Conservation (phyloP, 2,113 vertebrate genomes). For the Synchiropus splendidus region DNA sequence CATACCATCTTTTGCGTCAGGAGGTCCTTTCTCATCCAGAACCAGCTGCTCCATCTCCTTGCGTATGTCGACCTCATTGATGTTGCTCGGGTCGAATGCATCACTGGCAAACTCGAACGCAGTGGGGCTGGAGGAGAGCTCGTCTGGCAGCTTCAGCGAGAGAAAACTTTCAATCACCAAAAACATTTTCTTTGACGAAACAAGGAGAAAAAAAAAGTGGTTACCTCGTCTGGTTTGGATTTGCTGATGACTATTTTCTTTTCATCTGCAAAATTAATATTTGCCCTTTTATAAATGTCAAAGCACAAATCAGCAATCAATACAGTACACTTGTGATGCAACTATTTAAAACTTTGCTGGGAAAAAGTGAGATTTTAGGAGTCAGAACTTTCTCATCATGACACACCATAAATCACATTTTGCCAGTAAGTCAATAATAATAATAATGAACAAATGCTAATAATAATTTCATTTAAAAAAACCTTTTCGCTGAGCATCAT, state of each 20-base stretch:
- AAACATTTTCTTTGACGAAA: slow-evolving; percentile 17
- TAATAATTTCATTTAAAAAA: no score
- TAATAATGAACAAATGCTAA: neutral
- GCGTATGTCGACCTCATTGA: slow-evolving; percentile 35
- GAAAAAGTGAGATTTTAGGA: no score
- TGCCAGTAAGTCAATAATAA: no score
- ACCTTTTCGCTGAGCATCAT: slow-evolving; percentile 21
- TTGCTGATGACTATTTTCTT: neutral
- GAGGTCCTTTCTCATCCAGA: slow-evolving; percentile 19
- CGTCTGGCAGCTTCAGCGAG: neutral
- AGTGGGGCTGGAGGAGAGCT: slow-evolving; percentile 23
- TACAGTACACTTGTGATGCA: no score
- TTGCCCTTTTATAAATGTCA: no score
- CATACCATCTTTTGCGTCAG: slow-evolving; percentile 2
- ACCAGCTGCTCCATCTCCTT: slow-evolving; percentile 41
- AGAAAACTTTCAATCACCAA: slow-evolving; percentile 4
- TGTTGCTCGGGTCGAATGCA: slow-evolving; percentile 27
- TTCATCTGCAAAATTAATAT: neutral
- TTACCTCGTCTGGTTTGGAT: neutral
- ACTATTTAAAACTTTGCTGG: no score
- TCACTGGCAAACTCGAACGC: slow-evolving; percentile 34
- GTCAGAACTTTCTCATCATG: no score
- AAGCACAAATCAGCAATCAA: no score
- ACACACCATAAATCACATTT: no score
- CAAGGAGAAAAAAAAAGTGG: neutral